These are phyloP conservation scores for Amblyjoppa fuscipennis DNA, from an alignment of 2,888 invertebrate genomes.

Conservation along the genomic window DNA sequence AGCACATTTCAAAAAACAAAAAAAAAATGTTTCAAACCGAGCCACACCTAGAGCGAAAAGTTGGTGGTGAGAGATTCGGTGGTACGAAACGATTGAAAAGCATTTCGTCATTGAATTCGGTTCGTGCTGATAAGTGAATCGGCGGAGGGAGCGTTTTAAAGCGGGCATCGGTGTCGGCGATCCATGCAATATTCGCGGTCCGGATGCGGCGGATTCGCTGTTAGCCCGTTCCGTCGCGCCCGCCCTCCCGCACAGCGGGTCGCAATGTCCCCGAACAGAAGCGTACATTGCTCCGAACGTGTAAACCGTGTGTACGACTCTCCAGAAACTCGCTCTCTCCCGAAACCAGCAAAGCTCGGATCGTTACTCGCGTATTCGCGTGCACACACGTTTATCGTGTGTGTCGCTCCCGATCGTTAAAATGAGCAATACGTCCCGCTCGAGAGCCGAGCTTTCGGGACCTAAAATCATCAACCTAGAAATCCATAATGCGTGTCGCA, in stretches of 20 bases:
- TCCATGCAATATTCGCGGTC: constrained; percentile 56
- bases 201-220: neutral
- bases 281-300: constrained; percentile 27
- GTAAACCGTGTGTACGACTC: constrained; percentile 49
- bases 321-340: constrained; percentile 44
- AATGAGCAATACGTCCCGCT: neutral
- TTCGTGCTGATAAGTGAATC: constrained; percentile 55
- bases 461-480: neutral
- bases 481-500: neutral
- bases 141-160: constrained; percentile 28
- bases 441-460: neutral
- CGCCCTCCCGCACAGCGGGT: constrained; percentile 1
- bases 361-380: constrained; percentile 47
- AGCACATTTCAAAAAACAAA: neutral
- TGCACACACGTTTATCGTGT: constrained; percentile 37
- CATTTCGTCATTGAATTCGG: constrained; percentile 54
- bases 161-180: constrained; percentile 42
- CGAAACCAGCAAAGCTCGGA: constrained; percentile 1
- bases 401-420: neutral
- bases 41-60: constrained; percentile 15
- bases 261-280: constrained; percentile 48
- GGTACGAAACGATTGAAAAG: constrained; percentile 44
- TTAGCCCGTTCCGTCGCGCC: neutral
- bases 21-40: constrained; percentile 4
- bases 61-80: constrained; percentile 30